Evolutionary conservation across 2,797 vertebrate genomes (phyloP), one percentile per base, ranked within the genome.

Genomic region (Acomys russatus): DNA sequence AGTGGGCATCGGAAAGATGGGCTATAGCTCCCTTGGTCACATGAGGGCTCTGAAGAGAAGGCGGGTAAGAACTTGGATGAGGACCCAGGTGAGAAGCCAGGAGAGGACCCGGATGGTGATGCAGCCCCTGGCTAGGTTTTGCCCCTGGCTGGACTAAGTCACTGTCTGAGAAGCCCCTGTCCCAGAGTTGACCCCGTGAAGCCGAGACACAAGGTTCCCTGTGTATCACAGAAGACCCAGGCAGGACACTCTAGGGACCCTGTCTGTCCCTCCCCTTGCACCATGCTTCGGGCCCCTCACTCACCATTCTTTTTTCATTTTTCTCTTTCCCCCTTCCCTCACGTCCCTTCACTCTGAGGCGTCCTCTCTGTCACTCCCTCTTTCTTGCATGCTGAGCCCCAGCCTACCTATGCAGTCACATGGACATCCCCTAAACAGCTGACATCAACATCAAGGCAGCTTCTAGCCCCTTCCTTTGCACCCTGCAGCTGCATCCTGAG

Each of bases 71-170:
- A 97, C 92, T 82, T 71, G 70, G 54, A 38, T 38, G 35, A 30
- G 23, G 83, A 88, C 80, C 64, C 17, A 10, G 84, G 89, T 56
- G 77, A 92, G 91, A 92, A 97, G 94, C 84, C 64, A 25, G 61
- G 22, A 64, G 61, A 35, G 25, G 35, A 59, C n/a, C 33, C 17
- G 35, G 30, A 80, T 86, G 61, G 88, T 35, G 23, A 59, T 74
- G 30, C 33, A n/a, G n/a, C 73, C 88, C 35, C 63, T 25, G 56
- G 90, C 92, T 93, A 88, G 64, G 78, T 78, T 92, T 85, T 91
- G 33, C 59, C 61, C 51, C 71, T 93, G 87, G 56, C n/a, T 94
- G 49, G 38, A 77, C 90, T 77, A 92, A 96, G 92, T 97, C 95
- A 90, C 73, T 33, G 38, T 95, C 93, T 96, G 95, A 94, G 92